Evolutionary conservation across 2,888 invertebrate species (phyloP).

Genomic region (Venusia cambrica): DNA sequence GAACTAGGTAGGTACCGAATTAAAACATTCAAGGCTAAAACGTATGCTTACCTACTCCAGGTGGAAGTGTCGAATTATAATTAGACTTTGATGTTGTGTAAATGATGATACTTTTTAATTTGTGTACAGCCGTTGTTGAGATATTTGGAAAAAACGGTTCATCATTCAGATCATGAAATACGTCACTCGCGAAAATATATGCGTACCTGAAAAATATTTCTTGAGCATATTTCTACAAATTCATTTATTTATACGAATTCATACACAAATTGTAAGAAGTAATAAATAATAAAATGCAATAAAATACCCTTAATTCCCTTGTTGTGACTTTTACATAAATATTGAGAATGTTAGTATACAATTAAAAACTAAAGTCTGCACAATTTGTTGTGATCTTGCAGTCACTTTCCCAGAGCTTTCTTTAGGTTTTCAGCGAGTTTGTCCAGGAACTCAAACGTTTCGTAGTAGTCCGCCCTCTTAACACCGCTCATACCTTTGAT

Average conservation of each 20-base stretch:
- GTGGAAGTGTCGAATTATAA: too few relatives aligned
- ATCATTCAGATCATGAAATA: too few relatives aligned
- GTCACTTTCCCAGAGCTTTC: constrained; percentile 82
- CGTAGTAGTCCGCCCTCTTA: constrained; percentile 91
- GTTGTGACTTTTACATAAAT: constrained; percentile 35
- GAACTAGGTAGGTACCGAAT: too few relatives aligned
- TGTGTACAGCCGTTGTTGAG: too few relatives aligned
- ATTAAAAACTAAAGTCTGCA: constrained; percentile 51
- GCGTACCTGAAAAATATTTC: too few relatives aligned
- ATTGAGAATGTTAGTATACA: constrained; percentile 29
- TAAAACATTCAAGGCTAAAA: too few relatives aligned
- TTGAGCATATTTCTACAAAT: constrained; percentile 23
- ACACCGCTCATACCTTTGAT: constrained; percentile 95
- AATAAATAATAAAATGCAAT: constrained; percentile 59
- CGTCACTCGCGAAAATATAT: too few relatives aligned
- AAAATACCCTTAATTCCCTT: constrained; percentile 55
- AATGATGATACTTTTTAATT: too few relatives aligned
- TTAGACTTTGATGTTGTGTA: too few relatives aligned
- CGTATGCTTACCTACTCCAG: too few relatives aligned
- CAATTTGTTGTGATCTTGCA: constrained; percentile 38
- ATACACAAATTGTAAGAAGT: constrained; percentile 36
- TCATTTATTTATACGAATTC: constrained; percentile 33
- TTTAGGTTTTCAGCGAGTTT: constrained; percentile 95
- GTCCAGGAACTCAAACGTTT: constrained; percentile 98
- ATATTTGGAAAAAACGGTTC: too few relatives aligned